Evolutionary conservation across 2,797 vertebrate genomes (phyloP).

Genomic region (Clarias pachynema): DNA sequence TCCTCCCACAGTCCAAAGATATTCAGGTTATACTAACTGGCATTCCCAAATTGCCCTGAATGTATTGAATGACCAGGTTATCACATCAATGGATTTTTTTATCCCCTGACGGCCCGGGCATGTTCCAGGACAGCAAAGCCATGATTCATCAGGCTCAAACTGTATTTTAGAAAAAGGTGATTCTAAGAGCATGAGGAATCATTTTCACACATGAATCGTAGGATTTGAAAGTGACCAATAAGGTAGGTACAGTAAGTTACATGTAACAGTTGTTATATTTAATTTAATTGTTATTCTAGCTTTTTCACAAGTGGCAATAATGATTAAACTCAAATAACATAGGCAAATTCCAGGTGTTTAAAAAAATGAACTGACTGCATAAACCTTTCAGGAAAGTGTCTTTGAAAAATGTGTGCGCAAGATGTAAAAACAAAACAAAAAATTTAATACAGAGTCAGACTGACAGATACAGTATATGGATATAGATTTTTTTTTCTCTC

Average conservation of each 20-base stretch:
- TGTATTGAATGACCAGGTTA: too few relatives aligned
- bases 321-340: background rate
- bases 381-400: background rate
- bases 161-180: too few relatives aligned
- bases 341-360: background rate
- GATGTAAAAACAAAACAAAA: too few relatives aligned
- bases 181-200: too few relatives aligned
- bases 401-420: background rate
- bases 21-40: too few relatives aligned
- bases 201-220: background rate
- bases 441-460: background rate
- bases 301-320: background rate
- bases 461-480: background rate
- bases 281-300: background rate
- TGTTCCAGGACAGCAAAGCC: too few relatives aligned
- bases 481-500: too few relatives aligned
- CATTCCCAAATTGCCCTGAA: too few relatives aligned
- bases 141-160: too few relatives aligned
- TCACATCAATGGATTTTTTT: too few relatives aligned
- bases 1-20: too few relatives aligned
- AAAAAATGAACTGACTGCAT: background rate
- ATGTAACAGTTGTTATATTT: background rate
- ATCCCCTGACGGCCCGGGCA: too few relatives aligned
- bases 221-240: background rate
- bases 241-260: background rate